Evolutionary conservation across 1,140 invertebrate species (phyloP).

Genomic region (Acromyrmex charruanus): DNA sequence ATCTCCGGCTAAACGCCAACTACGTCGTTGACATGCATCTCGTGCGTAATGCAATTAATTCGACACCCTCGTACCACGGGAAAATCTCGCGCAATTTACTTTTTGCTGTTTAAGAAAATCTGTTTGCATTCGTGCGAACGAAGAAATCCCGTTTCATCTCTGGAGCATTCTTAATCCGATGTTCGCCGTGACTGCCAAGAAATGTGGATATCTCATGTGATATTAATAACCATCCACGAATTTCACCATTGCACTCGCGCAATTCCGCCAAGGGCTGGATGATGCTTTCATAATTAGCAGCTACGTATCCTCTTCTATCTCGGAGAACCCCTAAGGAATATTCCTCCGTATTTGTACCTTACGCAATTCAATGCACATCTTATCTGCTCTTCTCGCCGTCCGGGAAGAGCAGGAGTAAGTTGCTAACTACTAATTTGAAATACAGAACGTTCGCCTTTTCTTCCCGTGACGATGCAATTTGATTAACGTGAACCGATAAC

Average conservation of each 20-base stretch:
- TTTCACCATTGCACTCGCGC: neutral
- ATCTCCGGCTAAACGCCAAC: constrained; percentile 40
- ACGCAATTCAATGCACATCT: neutral
- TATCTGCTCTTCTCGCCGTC: neutral
- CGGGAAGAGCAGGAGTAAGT: neutral
- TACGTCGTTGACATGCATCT: constrained; percentile 23
- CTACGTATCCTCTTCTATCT: neutral
- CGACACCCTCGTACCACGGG: neutral
- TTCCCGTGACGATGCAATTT: neutral
- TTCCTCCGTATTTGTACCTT: constrained; percentile 5
- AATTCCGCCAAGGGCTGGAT: neutral
- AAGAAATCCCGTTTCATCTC: neutral
- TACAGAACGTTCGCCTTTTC: constrained; percentile 17
- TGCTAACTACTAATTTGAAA: constrained; percentile 13
- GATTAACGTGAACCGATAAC: constrained; percentile 32
- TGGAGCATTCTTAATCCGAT: neutral
- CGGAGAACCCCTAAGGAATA: neutral
- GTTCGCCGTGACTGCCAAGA: neutral
- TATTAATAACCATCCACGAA: constrained; percentile 16
- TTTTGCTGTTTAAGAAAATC: neutral
- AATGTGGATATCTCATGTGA: constrained; percentile 1
- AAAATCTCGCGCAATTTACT: constrained; percentile 11
- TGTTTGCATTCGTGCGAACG: neutral
- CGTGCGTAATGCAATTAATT: constrained; percentile 67
- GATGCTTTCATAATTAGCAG: constrained; percentile 37